Evolutionary conservation across 2,113 vertebrate species (phyloP).

Genomic region (Corvus hawaiiensis): DNA sequence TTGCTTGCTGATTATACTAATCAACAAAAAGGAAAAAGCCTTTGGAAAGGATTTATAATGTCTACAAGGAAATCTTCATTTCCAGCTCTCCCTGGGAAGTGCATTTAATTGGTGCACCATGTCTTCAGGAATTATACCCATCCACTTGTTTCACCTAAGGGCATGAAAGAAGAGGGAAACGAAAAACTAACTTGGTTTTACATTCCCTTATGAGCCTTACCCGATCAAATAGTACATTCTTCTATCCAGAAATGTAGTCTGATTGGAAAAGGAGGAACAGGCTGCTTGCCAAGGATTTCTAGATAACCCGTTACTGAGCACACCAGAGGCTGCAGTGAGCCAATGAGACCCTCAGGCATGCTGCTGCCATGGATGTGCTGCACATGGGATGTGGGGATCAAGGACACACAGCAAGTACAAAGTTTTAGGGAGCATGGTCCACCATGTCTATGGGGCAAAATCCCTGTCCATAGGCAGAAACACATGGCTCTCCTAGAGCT

Average conservation of each 20-base stretch:
- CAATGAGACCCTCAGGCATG: not conserved
- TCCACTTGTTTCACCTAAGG: not conserved
- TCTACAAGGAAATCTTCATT: not conserved
- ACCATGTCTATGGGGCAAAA: not conserved
- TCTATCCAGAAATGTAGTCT: not conserved
- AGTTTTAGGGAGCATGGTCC: not conserved
- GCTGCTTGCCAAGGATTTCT: not conserved
- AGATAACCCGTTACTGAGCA: not conserved
- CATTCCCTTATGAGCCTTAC: not conserved
- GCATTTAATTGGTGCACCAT: not conserved
- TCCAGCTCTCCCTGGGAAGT: not conserved
- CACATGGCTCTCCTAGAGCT: not conserved
- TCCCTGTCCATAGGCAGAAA: not conserved
- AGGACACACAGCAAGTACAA: not conserved
- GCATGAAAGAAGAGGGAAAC: not conserved
- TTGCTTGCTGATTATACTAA: not conserved
- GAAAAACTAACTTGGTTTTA: not conserved
- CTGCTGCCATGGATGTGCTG: not conserved
- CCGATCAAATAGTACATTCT: not conserved
- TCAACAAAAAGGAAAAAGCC: not conserved
- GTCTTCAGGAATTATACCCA: not conserved
- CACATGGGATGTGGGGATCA: accelerated
- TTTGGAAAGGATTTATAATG: not conserved
- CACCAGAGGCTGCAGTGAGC: not conserved
- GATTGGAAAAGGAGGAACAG: not conserved